Percentiles rank a stretch among this genome's conserved stretches.
Evolutionary conservation across 2,888 invertebrate genomes (phyloP).

Genomic region (Unio pictorum): DNA sequence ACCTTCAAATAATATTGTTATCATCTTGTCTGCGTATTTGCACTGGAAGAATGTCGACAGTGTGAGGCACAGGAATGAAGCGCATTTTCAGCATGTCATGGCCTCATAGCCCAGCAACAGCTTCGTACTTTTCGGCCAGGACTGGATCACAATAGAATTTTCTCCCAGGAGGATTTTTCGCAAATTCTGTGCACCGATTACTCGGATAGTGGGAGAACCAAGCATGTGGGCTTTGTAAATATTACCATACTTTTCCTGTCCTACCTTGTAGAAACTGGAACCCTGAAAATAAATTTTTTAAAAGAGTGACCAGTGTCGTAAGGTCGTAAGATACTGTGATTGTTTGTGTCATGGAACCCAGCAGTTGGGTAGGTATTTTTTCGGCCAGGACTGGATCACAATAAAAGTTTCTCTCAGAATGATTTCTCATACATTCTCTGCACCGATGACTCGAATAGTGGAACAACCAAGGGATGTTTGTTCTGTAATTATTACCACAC

Average conservation of each 20-base stretch:
- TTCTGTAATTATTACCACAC: slow-evolving; percentile 63
- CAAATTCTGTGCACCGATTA: slow-evolving; percentile 59
- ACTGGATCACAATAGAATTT: slow-evolving; percentile 44
- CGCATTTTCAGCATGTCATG: slow-evolving; percentile 34
- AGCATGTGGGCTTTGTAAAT: slow-evolving; percentile 66
- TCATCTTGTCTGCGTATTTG: too few relatives aligned
- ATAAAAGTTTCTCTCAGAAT: slow-evolving; percentile 52
- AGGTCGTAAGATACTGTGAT: too few relatives aligned
- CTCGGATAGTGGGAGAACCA: slow-evolving; percentile 60
- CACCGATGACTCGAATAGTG: slow-evolving; percentile 59
- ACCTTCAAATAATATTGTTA: too few relatives aligned
- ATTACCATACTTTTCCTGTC: slow-evolving; percentile 45
- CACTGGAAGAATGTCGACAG: slow-evolving; percentile 28
- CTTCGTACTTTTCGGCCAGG: slow-evolving; percentile 51
- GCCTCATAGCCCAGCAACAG: slow-evolving; percentile 51
- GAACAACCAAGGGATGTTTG: slow-evolving; percentile 62
- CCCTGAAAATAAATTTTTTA: slow-evolving; percentile 23
- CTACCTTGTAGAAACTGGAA: slow-evolving; percentile 32
- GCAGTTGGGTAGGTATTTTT: slow-evolving; percentile 34
- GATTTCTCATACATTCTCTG: slow-evolving; percentile 53
- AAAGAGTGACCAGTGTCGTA: not conserved
- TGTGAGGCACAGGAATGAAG: slow-evolving; percentile 32
- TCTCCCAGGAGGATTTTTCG: slow-evolving; percentile 55
- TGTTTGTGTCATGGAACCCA: slow-evolving; percentile 54
- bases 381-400: slow-evolving; percentile 53